Evolutionary conservation across 1,140 invertebrate species (phyloP), one percentile per base, ranked within the genome.

Genomic region (Diachasma alloeum): DNA sequence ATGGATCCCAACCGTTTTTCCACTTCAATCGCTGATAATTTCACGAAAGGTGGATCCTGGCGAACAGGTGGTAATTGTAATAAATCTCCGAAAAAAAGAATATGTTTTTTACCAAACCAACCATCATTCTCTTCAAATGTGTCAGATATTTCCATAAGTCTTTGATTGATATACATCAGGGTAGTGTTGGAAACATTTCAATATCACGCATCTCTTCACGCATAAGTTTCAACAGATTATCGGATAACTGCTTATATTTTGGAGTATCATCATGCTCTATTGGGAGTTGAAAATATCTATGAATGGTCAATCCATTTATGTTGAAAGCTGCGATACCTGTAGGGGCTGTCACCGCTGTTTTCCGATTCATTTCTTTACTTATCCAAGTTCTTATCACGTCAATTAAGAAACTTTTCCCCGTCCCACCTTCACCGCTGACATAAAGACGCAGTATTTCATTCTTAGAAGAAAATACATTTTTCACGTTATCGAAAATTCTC

Each of bases 141-240:
- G n/a, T n/a, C n/a, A n/a, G n/a, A n/a, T n/a, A n/a, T 53, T 53
- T 46, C 11, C 13, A 26, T 13, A 10, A 72, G 44, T 56, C 24
- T 56, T 24, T 36, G 44, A 72, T 56, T 53, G 6, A 56, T 53
- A 46, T 56, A 11, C 9, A 15, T 1, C 19, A 79, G 69, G 75
- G 75, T 79, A 15, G 78, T 63, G 74, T 78, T 78, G 10, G 78
- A 81, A 36, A 79, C 46, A 79, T 42, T 15, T 4, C 26, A 63
- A 75, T 36, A 71, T 77, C 48, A 72, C 66, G 48, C 15, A 80
- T 71, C 72, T 76, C 36, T 15, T 76, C 67, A 26, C 77, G 67
- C 15, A 72, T 39, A 4, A 24, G 15, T 66, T 72, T n/a, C n/a
- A n/a, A n/a, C n/a, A n/a, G n/a, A n/a, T n/a, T n/a, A n/a, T n/a